A percentile compares a stretch with the other conserved stretches of the same genome.
Evolutionary conservation across 2,888 invertebrate species (phyloP).

Genomic region (Melinaea marsaeus): DNA sequence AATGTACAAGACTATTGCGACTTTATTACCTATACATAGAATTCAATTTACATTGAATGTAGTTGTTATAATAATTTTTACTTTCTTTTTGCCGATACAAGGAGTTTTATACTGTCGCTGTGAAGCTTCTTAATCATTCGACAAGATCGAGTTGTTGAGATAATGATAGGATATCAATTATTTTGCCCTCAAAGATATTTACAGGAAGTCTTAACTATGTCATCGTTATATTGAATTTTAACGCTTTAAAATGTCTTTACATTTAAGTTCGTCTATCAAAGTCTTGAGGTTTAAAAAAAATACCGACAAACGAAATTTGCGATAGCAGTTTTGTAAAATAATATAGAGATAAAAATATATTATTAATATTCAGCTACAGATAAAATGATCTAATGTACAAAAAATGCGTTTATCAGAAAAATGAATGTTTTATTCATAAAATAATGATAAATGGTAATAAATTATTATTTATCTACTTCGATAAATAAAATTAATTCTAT

Average conservation of each 20-base stretch:
- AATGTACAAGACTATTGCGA: background rate
- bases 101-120: conserved; percentile 27
- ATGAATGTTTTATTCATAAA: too few species aligned
- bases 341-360: too few species aligned
- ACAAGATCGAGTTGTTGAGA: conserved; percentile 30
- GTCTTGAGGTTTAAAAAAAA: background rate
- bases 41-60: conserved; percentile 8
- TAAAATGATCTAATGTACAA: too few species aligned
- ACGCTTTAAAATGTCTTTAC: background rate
- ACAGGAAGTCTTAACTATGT: conserved; percentile 26
- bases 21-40: background rate
- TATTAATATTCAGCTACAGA: too few species aligned
- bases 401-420: too few species aligned
- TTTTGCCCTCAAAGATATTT: conserved; percentile 21
- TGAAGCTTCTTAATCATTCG: conserved; percentile 26
- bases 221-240: conserved; percentile 1
- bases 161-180: conserved; percentile 32
- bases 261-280: background rate
- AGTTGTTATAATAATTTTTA: conserved; percentile 8
- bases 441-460: too few species aligned
- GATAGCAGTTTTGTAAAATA: too few species aligned
- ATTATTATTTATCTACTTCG: too few species aligned
- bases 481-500: too few species aligned
- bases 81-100: conserved; percentile 16
- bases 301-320: background rate